Conservation (phyloP, 1,140 invertebrate genomes). For the Pogonus chalceus region DNA sequence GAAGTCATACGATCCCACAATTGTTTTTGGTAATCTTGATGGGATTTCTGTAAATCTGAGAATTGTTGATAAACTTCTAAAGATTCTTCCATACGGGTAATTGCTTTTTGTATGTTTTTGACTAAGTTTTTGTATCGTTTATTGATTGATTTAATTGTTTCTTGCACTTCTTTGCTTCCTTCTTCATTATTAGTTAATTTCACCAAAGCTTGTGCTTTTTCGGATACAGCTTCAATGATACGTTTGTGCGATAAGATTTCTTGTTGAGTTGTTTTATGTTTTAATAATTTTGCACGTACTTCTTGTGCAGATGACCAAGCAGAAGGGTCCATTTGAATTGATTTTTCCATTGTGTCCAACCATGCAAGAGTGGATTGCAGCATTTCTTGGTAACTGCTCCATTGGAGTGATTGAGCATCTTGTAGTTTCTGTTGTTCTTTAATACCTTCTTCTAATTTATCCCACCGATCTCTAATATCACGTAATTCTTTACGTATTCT, state of each 20-base stretch:
- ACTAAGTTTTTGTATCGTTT: constrained; percentile 63
- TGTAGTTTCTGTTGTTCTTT: constrained; percentile 72
- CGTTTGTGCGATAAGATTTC: constrained; percentile 85
- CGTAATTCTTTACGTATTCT: constrained; percentile 73
- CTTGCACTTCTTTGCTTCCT: constrained; percentile 49
- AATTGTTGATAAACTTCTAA: constrained; percentile 74
- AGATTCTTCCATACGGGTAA: constrained; percentile 62
- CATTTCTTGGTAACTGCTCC: constrained; percentile 76
- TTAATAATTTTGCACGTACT: constrained; percentile 74
- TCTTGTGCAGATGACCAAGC: constrained; percentile 70
- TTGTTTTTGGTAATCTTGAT: constrained; percentile 80
- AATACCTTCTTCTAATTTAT: constrained; percentile 69
- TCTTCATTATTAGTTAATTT: constrained; percentile 50
- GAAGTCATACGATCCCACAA: constrained; percentile 71
- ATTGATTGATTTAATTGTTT: constrained; percentile 57
- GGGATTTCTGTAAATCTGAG: constrained; percentile 70
- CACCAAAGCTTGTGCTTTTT: constrained; percentile 67
- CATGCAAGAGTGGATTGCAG: constrained; percentile 72
- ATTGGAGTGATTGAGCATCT: constrained; percentile 73
- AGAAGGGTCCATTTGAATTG: constrained; percentile 60
- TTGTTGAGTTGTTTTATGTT: constrained; percentile 77
- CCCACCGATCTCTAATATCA: constrained; percentile 71
- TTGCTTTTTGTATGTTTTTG: constrained; percentile 46
- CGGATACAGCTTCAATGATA: constrained; percentile 75
- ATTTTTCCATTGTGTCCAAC: constrained; percentile 79